Conservation (phyloP, 1,140 invertebrate species). For the Megalopta genalis region DNA sequence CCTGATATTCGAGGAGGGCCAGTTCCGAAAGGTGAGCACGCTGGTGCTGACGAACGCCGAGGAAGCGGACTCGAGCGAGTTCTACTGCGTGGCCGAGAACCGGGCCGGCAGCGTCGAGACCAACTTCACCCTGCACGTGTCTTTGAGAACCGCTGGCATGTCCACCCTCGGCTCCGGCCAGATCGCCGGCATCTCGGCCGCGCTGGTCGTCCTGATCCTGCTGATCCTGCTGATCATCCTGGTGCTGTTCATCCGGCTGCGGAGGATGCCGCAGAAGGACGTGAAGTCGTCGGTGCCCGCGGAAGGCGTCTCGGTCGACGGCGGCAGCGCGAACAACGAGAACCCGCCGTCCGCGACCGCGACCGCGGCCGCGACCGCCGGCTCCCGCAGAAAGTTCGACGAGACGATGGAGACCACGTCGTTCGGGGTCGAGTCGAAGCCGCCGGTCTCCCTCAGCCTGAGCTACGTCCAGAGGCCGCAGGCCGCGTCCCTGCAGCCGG, state of each 20-base stretch:
- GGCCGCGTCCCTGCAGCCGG: slow-evolving; percentile 45
- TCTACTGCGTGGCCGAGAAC: slow-evolving; percentile 95
- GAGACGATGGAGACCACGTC: slow-evolving; percentile 76
- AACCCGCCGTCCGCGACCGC: slow-evolving; percentile 66
- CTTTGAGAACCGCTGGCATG: slow-evolving; percentile 87
- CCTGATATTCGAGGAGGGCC: slow-evolving; percentile 88
- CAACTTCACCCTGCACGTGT: slow-evolving; percentile 93
- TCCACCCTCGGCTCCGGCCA: slow-evolving; percentile 90
- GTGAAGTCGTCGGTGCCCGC: slow-evolving; percentile 87
- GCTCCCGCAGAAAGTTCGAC: slow-evolving; percentile 68
- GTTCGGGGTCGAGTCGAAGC: slow-evolving; percentile 69
- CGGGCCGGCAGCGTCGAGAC: slow-evolving; percentile 94
- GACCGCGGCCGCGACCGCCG: slow-evolving; percentile 66
- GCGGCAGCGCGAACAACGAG: slow-evolving; percentile 70
- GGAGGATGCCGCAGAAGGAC: slow-evolving; percentile 85
- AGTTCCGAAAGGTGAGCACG: slow-evolving; percentile 85
- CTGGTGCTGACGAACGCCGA: slow-evolving; percentile 92
- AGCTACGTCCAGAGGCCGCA: slow-evolving; percentile 73
- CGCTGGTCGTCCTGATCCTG: slow-evolving; percentile 88
- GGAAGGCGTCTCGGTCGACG: slow-evolving; percentile 82
- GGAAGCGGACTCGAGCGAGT: slow-evolving; percentile 92
- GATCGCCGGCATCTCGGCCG: slow-evolving; percentile 91
- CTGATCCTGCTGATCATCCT: slow-evolving; percentile 88
- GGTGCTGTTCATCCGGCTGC: slow-evolving; percentile 86
- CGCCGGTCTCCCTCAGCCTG: slow-evolving; percentile 68